These are phyloP conservation scores for Petrocephalus sullivani DNA, from an alignment of 2,797 vertebrate genomes.

Conservation along the genomic window DNA sequence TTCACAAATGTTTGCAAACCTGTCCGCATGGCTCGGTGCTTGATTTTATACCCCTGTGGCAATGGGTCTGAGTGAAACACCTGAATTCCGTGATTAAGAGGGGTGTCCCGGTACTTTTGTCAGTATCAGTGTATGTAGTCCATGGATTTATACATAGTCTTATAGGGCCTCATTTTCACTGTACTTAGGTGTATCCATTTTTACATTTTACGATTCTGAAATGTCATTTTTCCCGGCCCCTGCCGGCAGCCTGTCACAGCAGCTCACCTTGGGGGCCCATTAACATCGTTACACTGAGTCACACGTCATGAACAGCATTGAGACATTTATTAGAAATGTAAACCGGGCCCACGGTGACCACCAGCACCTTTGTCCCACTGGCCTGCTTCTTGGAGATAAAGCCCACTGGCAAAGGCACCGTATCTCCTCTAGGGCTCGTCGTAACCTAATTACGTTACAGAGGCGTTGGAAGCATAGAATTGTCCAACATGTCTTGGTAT, in stretches of 20 bases:
- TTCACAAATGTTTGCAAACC: no score
- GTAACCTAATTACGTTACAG: conserved; percentile 7
- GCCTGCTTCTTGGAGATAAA: conserved; percentile 9
- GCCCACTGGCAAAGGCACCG: background rate
- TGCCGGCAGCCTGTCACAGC: background rate
- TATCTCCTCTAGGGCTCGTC: background rate
- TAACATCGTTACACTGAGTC: background rate
- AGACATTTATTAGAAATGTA: background rate
- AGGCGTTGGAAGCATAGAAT: background rate
- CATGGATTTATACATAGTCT: no score
- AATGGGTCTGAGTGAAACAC: no score
- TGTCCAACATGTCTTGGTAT: no score
- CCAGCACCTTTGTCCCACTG: background rate
- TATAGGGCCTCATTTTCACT: background rate
- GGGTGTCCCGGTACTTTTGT: no score
- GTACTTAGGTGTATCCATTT: background rate
- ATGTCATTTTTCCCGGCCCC: background rate
- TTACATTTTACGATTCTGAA: background rate
- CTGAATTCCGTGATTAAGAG: no score
- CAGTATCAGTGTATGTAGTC: no score
- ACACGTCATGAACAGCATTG: background rate
- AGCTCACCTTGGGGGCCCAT: background rate
- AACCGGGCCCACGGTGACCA: background rate
- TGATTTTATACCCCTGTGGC: no score
- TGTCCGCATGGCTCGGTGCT: no score